Conservation (phyloP, 1,140 invertebrate species). For the Tetramorium simillimum region DNA sequence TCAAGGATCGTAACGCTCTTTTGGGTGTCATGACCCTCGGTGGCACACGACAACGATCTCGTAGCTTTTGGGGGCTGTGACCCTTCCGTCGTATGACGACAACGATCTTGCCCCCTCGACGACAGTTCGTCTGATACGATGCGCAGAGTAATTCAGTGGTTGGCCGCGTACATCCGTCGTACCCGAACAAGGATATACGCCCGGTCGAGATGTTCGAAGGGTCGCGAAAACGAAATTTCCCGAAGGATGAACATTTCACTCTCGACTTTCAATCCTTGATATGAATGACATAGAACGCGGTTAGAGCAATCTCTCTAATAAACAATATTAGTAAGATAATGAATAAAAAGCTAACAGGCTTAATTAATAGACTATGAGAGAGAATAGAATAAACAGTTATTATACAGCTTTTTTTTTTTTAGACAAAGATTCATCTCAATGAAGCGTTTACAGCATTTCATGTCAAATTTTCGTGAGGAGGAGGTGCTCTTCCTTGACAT, state of each 20-base stretch:
- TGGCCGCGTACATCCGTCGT: neutral
- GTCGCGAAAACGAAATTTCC: constrained; percentile 50
- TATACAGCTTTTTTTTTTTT: neutral
- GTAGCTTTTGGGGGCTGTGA: constrained; percentile 48
- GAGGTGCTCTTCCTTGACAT: neutral
- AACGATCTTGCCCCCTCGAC: constrained; percentile 67
- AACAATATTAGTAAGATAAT: neutral
- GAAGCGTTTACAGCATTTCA: neutral
- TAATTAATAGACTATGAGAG: neutral
- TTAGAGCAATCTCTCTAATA: neutral
- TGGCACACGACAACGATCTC: constrained; percentile 29
- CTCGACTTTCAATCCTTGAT: neutral
- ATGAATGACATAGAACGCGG: neutral
- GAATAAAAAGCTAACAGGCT: neutral
- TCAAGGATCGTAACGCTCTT: constrained; percentile 59
- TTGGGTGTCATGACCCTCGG: constrained; percentile 58
- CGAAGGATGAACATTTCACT: constrained; percentile 13
- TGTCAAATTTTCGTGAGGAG: neutral
- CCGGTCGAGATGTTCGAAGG: neutral
- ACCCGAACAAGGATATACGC: constrained; percentile 22
- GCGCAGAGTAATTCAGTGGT: constrained; percentile 61
- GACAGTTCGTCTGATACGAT: constrained; percentile 67
- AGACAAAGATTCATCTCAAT: neutral
- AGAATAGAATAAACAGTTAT: neutral
- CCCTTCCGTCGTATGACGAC: constrained; percentile 37